A percentile compares a stretch with the other conserved stretches of the same genome.
These are phyloP conservation scores for Nephila pilipes DNA, from an alignment of 1,140 invertebrate genomes.

Conservation along the genomic window DNA sequence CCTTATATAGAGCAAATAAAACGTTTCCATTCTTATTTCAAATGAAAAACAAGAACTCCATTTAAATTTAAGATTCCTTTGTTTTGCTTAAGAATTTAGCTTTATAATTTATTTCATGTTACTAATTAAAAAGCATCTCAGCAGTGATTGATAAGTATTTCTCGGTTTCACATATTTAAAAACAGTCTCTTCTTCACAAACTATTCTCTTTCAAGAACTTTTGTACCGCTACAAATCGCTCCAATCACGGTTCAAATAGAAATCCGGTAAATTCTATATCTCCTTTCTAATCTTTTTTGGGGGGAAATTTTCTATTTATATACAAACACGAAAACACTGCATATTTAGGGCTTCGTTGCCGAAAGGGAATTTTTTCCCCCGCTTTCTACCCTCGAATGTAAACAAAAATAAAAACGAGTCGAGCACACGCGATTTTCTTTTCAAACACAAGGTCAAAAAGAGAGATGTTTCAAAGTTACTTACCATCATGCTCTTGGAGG, in stretches of 20 bases:
- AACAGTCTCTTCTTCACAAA: too few species aligned
- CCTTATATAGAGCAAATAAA: too few species aligned
- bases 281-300: neutral
- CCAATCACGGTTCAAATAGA: neutral
- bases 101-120: too few species aligned
- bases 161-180: too few species aligned
- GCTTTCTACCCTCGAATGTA: neutral
- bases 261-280: neutral
- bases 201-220: too few species aligned
- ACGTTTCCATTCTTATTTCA: too few species aligned
- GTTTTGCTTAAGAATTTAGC: too few species aligned
- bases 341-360: neutral
- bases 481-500: neutral
- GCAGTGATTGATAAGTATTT: too few species aligned
- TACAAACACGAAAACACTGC: conserved; percentile 1
- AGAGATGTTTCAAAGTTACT: neutral
- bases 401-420: neutral
- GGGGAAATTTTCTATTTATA: conserved; percentile 14
- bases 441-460: neutral
- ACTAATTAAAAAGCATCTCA: too few species aligned
- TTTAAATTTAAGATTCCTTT: too few species aligned
- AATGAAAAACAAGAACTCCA: too few species aligned
- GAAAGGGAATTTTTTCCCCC: neutral
- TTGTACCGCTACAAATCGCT: neutral
- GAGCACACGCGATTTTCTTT: neutral